phyloP scores from a whole-genome alignment of 2,797 vertebrate genomes.

The Lagocephalus sceleratus region DNA sequence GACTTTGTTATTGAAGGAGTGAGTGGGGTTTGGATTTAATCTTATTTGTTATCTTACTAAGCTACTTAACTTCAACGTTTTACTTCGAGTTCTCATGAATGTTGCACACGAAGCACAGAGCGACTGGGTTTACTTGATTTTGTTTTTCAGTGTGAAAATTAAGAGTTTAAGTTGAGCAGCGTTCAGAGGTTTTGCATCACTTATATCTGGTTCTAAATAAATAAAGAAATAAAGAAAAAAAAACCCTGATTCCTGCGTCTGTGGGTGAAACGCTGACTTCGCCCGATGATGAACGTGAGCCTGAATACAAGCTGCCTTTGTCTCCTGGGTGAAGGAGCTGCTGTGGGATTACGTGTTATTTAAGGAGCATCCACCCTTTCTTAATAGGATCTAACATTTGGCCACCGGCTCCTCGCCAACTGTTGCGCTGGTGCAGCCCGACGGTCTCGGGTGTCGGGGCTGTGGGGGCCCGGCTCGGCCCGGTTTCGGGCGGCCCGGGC shows the following conservation, averaged over 20 bases:
- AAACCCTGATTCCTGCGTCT: background rate
- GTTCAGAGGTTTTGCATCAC: background rate
- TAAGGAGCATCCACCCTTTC: conserved; percentile 43
- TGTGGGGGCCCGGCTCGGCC: no score
- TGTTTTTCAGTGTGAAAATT: conserved; percentile 64
- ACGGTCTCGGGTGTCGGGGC: no score
- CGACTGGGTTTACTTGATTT: conserved; percentile 76
- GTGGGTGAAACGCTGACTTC: no score
- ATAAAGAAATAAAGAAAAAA: no score
- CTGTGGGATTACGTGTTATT: conserved; percentile 62
- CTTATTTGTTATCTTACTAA: conserved; percentile 37
- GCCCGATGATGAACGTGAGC: no score
- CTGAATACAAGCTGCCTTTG: conserved; percentile 23
- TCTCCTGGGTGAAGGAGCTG: conserved; percentile 22
- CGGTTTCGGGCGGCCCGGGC: no score
- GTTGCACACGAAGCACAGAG: conserved; percentile 67
- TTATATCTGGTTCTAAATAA: background rate
- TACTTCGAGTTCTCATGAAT: conserved; percentile 61
- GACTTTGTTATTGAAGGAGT: background rate
- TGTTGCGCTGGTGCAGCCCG: background rate
- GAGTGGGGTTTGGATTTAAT: conserved; percentile 32
- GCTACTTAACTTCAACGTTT: background rate
- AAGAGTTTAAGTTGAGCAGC: conserved; percentile 49
- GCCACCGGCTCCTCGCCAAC: conserved; percentile 23
- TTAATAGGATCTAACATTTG: conserved; percentile 52